Percentiles rank a stretch among this genome's conserved stretches.
These are phyloP conservation scores for Phrynosoma blainvillii DNA, from an alignment of 2,113 vertebrate species.

Conservation along the genomic window DNA sequence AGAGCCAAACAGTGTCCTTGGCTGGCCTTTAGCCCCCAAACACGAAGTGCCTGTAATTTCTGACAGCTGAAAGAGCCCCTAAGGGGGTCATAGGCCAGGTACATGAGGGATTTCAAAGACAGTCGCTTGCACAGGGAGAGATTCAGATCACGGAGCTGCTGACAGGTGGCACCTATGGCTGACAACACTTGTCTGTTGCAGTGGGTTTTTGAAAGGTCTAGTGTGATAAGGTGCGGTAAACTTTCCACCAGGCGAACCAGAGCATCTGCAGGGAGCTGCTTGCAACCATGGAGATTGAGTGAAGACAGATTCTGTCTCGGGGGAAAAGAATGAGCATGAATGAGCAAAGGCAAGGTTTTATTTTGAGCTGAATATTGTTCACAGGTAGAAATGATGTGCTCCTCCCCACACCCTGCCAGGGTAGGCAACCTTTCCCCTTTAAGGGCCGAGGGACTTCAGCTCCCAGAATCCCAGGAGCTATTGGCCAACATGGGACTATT, in stretches of 20 bases:
- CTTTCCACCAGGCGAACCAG: slow-evolving; percentile 60
- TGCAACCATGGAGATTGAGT: slow-evolving; percentile 64
- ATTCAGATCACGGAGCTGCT: slow-evolving; percentile 52
- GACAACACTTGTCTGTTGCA: slow-evolving; percentile 53
- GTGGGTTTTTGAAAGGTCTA: slow-evolving; percentile 59
- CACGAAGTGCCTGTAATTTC: neutral
- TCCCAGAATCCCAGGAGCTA: too few relatives aligned
- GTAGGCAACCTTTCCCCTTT: too few relatives aligned
- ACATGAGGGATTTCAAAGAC: neutral
- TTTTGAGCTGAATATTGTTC: neutral
- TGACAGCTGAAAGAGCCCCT: neutral
- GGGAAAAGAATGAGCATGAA: accelerated
- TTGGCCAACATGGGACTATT: too few relatives aligned
- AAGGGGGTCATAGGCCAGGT: slow-evolving; percentile 51
- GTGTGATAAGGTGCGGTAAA: slow-evolving; percentile 47
- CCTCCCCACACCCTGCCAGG: too few relatives aligned
- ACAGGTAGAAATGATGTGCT: too few relatives aligned
- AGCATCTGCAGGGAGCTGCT: neutral
- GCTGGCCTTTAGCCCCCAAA: accelerated
- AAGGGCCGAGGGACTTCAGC: too few relatives aligned
- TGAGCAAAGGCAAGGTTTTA: neutral
- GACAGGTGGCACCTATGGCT: slow-evolving; percentile 57
- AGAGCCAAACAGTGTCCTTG: accelerated
- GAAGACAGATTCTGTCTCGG: slow-evolving; percentile 39
- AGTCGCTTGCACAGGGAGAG: slow-evolving; percentile 61